Evolutionary conservation across 2,113 vertebrate species (phyloP).

Genomic region (Gulo gulo): DNA sequence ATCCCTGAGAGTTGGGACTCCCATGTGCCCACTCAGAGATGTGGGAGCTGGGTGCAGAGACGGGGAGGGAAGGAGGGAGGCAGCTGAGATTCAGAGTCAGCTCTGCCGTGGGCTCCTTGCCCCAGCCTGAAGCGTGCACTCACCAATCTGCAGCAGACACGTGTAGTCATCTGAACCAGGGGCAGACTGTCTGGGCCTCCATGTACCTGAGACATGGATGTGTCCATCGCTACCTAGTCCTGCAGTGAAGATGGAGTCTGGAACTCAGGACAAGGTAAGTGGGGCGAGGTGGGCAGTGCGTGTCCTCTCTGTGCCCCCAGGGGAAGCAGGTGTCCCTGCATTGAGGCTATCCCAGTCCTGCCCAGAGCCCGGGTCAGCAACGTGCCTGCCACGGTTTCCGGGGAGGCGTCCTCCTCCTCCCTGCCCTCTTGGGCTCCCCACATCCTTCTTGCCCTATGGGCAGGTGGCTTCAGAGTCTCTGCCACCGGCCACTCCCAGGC

Average conservation of each 20-base stretch:
- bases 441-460: accelerated
- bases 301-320: not conserved
- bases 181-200: accelerated
- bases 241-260: accelerated
- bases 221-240: accelerated
- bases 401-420: accelerated
- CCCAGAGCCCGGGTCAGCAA: not conserved
- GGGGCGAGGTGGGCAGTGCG: accelerated
- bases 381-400: accelerated
- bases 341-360: accelerated
- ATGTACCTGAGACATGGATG: accelerated
- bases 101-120: accelerated
- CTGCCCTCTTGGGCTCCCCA: too few species aligned
- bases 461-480: accelerated
- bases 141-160: accelerated
- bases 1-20: accelerated
- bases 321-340: not conserved
- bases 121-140: too few species aligned
- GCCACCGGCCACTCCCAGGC: accelerated
- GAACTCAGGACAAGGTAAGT: accelerated
- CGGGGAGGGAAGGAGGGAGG: accelerated
- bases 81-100: too few species aligned
- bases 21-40: accelerated
- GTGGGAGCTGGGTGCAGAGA: not conserved
- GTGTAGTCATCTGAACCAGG: accelerated